Conservation (phyloP, 2,888 invertebrate genomes). For the Coleophora deauratella region DNA sequence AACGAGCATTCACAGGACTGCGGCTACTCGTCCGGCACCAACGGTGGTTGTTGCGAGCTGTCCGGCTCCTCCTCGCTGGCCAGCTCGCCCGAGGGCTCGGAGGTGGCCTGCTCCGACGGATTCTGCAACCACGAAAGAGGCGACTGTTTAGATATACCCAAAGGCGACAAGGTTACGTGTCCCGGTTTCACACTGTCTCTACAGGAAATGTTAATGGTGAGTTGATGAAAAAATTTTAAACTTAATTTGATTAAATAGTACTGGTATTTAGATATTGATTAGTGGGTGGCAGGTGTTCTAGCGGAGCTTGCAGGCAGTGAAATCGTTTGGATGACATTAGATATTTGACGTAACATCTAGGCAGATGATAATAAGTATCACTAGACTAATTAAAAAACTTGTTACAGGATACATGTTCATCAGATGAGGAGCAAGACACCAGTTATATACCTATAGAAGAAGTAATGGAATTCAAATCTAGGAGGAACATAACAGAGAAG, state of each 20-base stretch:
- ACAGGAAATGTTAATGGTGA: slow-evolving; percentile 87
- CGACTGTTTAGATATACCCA: slow-evolving; percentile 55
- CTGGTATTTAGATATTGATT: too few species aligned
- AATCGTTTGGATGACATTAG: too few species aligned
- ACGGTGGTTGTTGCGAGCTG: slow-evolving; percentile 80
- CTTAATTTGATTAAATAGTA: too few species aligned
- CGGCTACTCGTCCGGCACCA: slow-evolving; percentile 91
- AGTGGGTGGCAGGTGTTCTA: too few species aligned
- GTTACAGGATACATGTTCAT: slow-evolving; percentile 83
- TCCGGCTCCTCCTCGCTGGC: slow-evolving; percentile 84
- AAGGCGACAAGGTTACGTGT: slow-evolving; percentile 55
- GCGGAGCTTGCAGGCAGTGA: too few species aligned
- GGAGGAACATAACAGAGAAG: slow-evolving; percentile 84
- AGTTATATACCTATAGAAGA: slow-evolving; percentile 92
- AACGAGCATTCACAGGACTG: slow-evolving; percentile 86
- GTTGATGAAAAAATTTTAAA: slow-evolving; percentile 20
- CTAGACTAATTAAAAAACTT: not conserved
- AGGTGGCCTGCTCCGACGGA: slow-evolving; percentile 91
- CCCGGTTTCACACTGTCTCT: slow-evolving; percentile 76
- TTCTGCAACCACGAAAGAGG: slow-evolving; percentile 85
- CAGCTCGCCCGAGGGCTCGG: slow-evolving; percentile 92
- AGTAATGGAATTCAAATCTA: slow-evolving; percentile 88
- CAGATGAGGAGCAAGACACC: slow-evolving; percentile 83
- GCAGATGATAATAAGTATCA: too few species aligned
- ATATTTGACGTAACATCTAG: too few species aligned